Conservation (phyloP, 2,888 invertebrate genomes). For the Cephus spinipes region DNA sequence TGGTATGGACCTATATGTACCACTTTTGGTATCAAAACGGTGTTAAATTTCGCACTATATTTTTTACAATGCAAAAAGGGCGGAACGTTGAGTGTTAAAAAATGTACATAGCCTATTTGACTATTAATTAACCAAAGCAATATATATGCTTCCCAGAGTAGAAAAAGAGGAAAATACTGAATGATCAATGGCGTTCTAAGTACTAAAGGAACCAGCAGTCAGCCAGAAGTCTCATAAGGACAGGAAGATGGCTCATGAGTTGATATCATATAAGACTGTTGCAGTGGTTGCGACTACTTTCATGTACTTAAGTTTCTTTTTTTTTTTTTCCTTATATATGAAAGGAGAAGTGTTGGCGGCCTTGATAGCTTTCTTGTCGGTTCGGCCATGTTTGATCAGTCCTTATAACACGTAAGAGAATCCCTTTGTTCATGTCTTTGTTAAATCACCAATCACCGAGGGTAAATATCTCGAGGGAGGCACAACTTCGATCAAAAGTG, state of each 20-base stretch:
- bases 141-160: neutral
- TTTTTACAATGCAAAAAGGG: neutral
- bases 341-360: neutral
- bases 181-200: neutral
- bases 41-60: too few species aligned
- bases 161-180: neutral
- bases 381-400: slow-evolving; percentile 46
- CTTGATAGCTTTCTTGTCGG: neutral
- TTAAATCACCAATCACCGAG: slow-evolving; percentile 41
- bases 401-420: slow-evolving; percentile 42
- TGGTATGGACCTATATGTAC: too few species aligned
- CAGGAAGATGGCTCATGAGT: neutral
- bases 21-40: too few species aligned
- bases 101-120: neutral
- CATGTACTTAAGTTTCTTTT: neutral
- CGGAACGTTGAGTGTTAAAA: neutral
- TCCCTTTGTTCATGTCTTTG: slow-evolving; percentile 15
- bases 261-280: neutral
- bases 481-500: neutral
- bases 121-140: neutral
- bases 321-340: neutral
- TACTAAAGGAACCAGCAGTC: neutral
- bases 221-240: neutral
- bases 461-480: slow-evolving; percentile 31
- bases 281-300: neutral